Evolutionary conservation across 2,113 vertebrate species (phyloP).

Genomic region (Acrocephalus arundinaceus): DNA sequence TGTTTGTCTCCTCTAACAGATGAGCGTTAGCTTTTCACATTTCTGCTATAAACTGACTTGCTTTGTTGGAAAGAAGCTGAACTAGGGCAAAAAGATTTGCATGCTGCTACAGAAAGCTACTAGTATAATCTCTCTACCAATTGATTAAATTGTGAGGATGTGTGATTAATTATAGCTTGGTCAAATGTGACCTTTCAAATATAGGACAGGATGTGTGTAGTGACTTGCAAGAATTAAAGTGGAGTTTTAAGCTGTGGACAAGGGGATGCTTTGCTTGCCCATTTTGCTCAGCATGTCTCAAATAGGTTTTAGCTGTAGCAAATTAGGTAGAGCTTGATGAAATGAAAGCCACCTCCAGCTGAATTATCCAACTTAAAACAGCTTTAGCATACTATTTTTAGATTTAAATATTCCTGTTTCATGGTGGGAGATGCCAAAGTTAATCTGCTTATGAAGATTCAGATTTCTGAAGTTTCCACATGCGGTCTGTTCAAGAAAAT

Average conservation of each 20-base stretch:
- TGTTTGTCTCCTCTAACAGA: background rate
- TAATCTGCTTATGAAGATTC: constrained; percentile 58
- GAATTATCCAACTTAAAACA: constrained; percentile 62
- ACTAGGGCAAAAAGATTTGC: background rate
- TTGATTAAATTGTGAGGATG: background rate
- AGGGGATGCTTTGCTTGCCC: constrained; percentile 1
- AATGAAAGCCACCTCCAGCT: constrained; percentile 46
- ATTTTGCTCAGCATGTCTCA: constrained; percentile 46
- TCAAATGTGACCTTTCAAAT: constrained; percentile 50
- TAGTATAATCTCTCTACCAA: background rate
- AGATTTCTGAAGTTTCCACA: constrained; percentile 35
- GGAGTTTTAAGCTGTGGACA: background rate
- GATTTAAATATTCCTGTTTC: constrained; percentile 60
- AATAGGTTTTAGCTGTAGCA: constrained; percentile 50
- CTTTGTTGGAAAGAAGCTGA: background rate
- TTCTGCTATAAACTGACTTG: background rate
- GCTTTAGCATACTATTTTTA: constrained; percentile 63
- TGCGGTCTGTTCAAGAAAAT: constrained; percentile 4
- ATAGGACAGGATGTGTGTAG: background rate
- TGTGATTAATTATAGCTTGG: constrained; percentile 35
- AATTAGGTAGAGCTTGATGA: constrained; percentile 56
- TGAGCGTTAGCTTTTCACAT: background rate
- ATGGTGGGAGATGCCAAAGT: constrained; percentile 48
- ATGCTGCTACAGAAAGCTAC: background rate
- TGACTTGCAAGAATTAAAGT: constrained; percentile 39